phyloP scores from a whole-genome alignment of 2,888 invertebrate species.

The Melikaiella ostensackeni region DNA sequence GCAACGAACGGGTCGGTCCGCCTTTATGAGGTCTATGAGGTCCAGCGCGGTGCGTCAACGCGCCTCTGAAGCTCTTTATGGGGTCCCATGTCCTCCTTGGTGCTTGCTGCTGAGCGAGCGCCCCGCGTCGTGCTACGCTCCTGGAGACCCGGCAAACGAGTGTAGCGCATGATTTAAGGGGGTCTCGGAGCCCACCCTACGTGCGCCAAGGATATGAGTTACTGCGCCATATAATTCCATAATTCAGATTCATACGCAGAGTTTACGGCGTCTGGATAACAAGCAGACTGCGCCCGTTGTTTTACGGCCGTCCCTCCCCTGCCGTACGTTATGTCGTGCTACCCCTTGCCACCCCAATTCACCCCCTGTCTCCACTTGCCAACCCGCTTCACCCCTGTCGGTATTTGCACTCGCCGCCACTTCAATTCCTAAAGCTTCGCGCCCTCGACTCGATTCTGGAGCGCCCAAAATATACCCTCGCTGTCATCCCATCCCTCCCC shows the following conservation, averaged over 20 bases:
- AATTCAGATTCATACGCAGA: conserved; percentile 72
- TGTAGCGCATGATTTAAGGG: conserved; percentile 66
- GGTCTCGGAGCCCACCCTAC: conserved; percentile 64
- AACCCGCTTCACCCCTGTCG: conserved; percentile 30
- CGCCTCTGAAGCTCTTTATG: conserved; percentile 26
- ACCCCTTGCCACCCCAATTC: conserved; percentile 43
- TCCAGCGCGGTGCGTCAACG: conserved; percentile 48
- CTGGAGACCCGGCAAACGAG: conserved; percentile 61
- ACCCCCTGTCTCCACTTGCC: conserved; percentile 38
- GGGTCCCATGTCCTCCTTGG: conserved; percentile 36
- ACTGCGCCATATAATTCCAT: conserved; percentile 71
- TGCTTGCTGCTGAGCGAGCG: conserved; percentile 33
- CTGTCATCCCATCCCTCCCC: conserved; percentile 40
- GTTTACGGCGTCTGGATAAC: conserved; percentile 70
- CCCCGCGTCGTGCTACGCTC: conserved; percentile 30
- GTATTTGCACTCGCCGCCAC: conserved; percentile 45
- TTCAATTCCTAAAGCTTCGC: conserved; percentile 52
- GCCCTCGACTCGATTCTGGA: conserved; percentile 45
- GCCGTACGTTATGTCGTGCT: conserved; percentile 41
- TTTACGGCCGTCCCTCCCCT: conserved; percentile 61
- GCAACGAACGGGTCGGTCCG: conserved; percentile 45
- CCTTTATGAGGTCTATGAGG: conserved; percentile 32
- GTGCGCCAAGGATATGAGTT: conserved; percentile 69
- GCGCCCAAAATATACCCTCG: conserved; percentile 38
- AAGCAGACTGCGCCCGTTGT: conserved; percentile 70